phyloP scores from a whole-genome alignment of 2,113 vertebrate species.

The Mirza zaza region DNA sequence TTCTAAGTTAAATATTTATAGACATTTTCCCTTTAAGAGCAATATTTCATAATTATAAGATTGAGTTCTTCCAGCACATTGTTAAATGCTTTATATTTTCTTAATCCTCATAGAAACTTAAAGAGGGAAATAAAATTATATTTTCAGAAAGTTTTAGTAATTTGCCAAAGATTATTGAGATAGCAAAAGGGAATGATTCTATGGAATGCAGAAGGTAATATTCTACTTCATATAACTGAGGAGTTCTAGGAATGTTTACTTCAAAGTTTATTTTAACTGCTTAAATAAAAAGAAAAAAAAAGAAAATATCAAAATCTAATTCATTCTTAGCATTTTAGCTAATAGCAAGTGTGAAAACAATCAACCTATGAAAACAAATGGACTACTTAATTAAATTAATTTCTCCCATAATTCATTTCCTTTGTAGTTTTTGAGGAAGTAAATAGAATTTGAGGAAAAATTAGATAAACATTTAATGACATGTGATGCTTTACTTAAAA shows the following conservation, averaged over 20 bases:
- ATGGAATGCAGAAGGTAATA: conserved; percentile 16
- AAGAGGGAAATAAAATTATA: not conserved
- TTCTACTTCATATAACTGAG: not conserved
- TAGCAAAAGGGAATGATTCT: not conserved
- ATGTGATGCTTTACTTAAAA: not conserved
- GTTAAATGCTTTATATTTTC: not conserved
- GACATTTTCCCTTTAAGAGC: not conserved
- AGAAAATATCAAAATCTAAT: conserved; percentile 18
- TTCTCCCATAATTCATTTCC: conserved; percentile 14
- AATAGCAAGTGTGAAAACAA: conserved; percentile 20
- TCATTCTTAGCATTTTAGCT: conserved; percentile 8
- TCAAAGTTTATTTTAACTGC: conserved; percentile 2
- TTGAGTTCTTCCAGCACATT: not conserved
- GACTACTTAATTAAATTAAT: conserved; percentile 25
- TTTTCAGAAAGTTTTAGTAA: not conserved
- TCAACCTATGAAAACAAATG: not conserved
- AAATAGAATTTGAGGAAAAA: conserved; percentile 47
- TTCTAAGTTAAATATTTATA: conserved; percentile 1
- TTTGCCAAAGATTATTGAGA: not conserved
- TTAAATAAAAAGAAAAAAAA: not conserved
- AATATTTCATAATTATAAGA: not conserved
- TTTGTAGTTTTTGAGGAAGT: conserved; percentile 28
- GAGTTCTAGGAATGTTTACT: not conserved
- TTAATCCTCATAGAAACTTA: not conserved
- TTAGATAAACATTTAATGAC: conserved; percentile 42